A percentile compares a stretch with the other conserved stretches of the same genome.
These are phyloP conservation scores for Macrophya alboannulata DNA, from an alignment of 2,888 invertebrate genomes.

Conservation along the genomic window DNA sequence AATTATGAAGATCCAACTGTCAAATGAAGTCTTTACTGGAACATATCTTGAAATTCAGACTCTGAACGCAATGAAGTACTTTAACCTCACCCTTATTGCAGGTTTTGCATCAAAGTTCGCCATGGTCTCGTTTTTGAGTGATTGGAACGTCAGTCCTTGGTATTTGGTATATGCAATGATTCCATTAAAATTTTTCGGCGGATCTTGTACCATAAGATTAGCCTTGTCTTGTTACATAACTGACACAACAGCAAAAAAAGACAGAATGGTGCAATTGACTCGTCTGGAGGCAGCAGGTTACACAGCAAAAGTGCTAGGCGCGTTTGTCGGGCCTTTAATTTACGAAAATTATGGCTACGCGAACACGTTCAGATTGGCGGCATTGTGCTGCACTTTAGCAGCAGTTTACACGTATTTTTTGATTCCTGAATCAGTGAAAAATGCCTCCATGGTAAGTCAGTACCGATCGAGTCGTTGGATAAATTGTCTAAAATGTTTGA, in stretches of 20 bases:
- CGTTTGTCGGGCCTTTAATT: conserved; percentile 83
- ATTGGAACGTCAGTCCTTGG: conserved; percentile 70
- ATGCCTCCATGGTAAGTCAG: conserved; percentile 64
- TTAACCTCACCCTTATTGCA: conserved; percentile 49
- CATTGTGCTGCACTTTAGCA: conserved; percentile 79
- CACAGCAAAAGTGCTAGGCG: conserved; percentile 84
- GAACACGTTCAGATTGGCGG: conserved; percentile 81
- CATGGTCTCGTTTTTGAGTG: conserved; percentile 66
- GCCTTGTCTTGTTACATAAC: conserved; percentile 84
- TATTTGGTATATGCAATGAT: conserved; percentile 68
- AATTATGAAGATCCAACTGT: too few species aligned
- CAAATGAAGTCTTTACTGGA: too few species aligned
- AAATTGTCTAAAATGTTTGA: too few species aligned
- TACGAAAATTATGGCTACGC: conserved; percentile 82
- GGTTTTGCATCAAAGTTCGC: conserved; percentile 67
- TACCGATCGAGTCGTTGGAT: neutral
- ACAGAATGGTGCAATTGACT: conserved; percentile 81
- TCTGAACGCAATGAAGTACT: too few species aligned
- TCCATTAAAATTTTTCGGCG: conserved; percentile 70
- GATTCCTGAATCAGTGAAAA: conserved; percentile 81
- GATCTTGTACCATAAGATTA: conserved; percentile 68
- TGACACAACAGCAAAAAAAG: conserved; percentile 84
- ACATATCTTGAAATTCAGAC: too few species aligned
- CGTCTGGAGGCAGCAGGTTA: conserved; percentile 83
- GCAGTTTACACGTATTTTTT: conserved; percentile 81